Conservation (phyloP, 2,888 invertebrate species). For the Sisyra nigra region DNA sequence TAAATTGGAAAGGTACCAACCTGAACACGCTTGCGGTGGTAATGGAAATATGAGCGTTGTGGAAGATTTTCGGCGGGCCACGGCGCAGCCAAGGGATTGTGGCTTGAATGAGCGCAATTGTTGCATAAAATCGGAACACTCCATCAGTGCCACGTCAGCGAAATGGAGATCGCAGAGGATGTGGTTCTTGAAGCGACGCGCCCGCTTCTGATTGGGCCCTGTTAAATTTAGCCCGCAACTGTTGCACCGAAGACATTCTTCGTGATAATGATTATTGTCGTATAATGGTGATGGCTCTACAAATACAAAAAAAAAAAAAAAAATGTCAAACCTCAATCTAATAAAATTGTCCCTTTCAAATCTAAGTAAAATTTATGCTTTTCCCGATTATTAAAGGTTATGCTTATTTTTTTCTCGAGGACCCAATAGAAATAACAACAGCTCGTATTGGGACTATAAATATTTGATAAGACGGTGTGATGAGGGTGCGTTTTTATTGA, state of each 20-base stretch:
- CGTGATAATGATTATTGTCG: conserved; percentile 93
- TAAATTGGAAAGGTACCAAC: conserved; percentile 30
- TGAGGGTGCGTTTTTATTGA: no score
- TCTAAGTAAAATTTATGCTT: no score
- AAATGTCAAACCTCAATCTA: background rate
- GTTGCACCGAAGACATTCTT: conserved; percentile 94
- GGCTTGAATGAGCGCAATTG: conserved; percentile 92
- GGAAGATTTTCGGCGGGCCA: conserved; percentile 82
- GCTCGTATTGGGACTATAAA: no score
- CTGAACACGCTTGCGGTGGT: conserved; percentile 88
- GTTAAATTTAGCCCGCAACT: conserved; percentile 87
- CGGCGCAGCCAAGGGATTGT: conserved; percentile 88
- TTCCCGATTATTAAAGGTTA: no score
- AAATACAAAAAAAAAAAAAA: conserved; percentile 23
- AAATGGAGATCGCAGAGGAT: conserved; percentile 93
- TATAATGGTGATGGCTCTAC: conserved; percentile 84
- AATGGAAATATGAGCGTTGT: conserved; percentile 87
- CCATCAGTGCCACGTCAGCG: conserved; percentile 92
- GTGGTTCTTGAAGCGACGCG: conserved; percentile 61
- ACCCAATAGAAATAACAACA: no score
- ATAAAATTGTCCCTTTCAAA: no score
- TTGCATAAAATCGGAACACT: conserved; percentile 95
- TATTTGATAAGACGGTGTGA: no score
- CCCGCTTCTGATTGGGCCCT: conserved; percentile 62
- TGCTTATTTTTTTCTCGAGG: no score